phyloP scores from a whole-genome alignment of 2,888 invertebrate species.

The Cenopis cana region DNA sequence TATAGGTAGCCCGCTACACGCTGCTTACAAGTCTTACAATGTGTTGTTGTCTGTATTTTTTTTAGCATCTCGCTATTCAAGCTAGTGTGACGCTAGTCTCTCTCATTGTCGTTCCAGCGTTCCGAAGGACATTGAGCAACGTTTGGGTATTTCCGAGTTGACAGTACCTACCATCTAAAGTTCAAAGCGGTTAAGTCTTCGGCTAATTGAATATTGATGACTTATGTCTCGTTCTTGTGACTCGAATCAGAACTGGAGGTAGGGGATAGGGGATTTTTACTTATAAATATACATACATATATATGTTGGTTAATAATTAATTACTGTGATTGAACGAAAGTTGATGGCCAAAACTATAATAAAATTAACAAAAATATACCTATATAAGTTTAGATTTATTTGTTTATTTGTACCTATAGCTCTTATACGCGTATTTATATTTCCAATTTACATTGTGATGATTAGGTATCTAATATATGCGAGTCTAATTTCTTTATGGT shows the following conservation, averaged over 20 bases:
- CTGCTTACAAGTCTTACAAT: neutral
- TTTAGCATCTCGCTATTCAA: neutral
- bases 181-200: neutral
- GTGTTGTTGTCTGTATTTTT: neutral
- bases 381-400: too few relatives aligned
- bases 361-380: too few relatives aligned
- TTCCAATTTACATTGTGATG: too few relatives aligned
- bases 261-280: neutral
- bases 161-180: constrained; percentile 8
- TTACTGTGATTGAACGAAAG: constrained; percentile 10
- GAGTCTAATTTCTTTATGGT: too few relatives aligned
- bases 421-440: too few relatives aligned
- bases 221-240: constrained; percentile 16
- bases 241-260: constrained; percentile 5
- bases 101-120: neutral
- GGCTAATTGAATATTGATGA: constrained; percentile 35
- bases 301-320: neutral
- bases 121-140: neutral
- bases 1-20: neutral
- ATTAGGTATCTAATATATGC: too few relatives aligned
- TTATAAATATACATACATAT: too few relatives aligned
- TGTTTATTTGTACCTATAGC: too few relatives aligned
- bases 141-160: constrained; percentile 25
- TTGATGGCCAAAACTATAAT: neutral
- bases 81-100: neutral